Percentiles rank a stretch among this genome's conserved stretches.
Evolutionary conservation across 1,140 invertebrate species (phyloP).

Genomic region (Diuraphis noxia): DNA sequence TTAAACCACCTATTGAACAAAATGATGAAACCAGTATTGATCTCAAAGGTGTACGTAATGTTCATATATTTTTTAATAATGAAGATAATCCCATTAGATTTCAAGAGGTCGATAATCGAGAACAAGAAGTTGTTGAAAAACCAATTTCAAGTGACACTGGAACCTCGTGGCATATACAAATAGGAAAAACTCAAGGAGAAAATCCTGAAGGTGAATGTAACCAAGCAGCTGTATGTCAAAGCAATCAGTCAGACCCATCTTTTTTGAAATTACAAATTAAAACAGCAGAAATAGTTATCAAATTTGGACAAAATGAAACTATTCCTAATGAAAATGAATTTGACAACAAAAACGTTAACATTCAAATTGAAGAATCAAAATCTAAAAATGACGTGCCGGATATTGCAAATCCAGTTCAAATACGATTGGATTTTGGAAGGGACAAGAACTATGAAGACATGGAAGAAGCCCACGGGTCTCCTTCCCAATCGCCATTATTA

Average conservation of each 20-base stretch:
- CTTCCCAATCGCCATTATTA: conserved; percentile 48
- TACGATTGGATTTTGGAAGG: conserved; percentile 56
- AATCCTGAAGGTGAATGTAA: conserved; percentile 45
- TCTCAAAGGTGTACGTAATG: conserved; percentile 58
- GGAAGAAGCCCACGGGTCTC: conserved; percentile 42
- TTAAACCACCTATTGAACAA: conserved; percentile 34
- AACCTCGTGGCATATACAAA: conserved; percentile 53
- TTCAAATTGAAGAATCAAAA: conserved; percentile 56
- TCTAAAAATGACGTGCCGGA: conserved; percentile 36
- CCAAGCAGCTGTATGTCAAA: conserved; percentile 35
- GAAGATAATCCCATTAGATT: conserved; percentile 58
- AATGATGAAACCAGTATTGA: conserved; percentile 57
- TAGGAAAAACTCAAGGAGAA: conserved; percentile 44
- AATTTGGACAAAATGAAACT: conserved; percentile 56
- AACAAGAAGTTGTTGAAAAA: conserved; percentile 49
- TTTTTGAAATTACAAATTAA: conserved; percentile 59
- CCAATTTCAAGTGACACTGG: conserved; percentile 26
- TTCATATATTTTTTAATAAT: conserved; percentile 59
- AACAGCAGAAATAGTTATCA: conserved; percentile 59
- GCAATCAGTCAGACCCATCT: conserved; percentile 55
- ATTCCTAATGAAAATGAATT: conserved; percentile 49
- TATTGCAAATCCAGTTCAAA: conserved; percentile 56
- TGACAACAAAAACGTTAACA: conserved; percentile 57
- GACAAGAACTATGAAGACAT: conserved; percentile 51
- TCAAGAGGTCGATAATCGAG: conserved; percentile 56